Evolutionary conservation across 2,888 invertebrate species (phyloP).

Genomic region (Chymomyza amoena): DNA sequence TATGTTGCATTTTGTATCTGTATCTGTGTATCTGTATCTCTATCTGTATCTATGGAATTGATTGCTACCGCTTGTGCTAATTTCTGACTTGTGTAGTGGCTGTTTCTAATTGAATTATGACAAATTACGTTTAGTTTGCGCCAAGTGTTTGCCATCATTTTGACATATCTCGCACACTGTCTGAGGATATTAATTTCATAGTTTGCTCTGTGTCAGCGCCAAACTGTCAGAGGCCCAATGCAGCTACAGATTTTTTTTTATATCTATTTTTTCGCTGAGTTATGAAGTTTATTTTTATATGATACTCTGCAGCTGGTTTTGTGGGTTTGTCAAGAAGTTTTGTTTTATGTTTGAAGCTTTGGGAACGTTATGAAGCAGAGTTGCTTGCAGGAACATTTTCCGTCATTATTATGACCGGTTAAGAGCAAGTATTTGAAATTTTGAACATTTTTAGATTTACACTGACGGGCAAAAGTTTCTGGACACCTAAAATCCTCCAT

Average conservation of each 20-base stretch:
- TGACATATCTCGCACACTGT: neutral
- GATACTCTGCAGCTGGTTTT: neutral
- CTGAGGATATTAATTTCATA: constrained; percentile 26
- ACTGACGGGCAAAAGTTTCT: too few relatives aligned
- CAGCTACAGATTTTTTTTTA: neutral
- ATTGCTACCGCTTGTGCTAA: constrained; percentile 27
- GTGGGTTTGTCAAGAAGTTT: neutral
- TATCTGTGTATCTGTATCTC: neutral
- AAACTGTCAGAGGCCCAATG: neutral
- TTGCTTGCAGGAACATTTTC: too few relatives aligned
- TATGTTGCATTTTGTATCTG: constrained; percentile 9
- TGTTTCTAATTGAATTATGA: constrained; percentile 38
- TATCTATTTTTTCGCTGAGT: neutral
- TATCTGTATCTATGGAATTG: neutral
- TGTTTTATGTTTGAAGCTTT: neutral
- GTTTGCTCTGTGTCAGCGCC: constrained; percentile 29
- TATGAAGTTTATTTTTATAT: neutral
- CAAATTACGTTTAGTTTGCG: constrained; percentile 2
- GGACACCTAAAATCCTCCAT: too few relatives aligned
- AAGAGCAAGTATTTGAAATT: too few relatives aligned
- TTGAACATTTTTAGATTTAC: too few relatives aligned
- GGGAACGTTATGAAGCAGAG: too few relatives aligned
- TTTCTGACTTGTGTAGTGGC: constrained; percentile 15
- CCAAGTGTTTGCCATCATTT: neutral
- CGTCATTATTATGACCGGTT: too few relatives aligned